These are phyloP conservation scores for Cyanoliseus patagonus DNA, from an alignment of 2,113 vertebrate species.

Conservation along the genomic window DNA sequence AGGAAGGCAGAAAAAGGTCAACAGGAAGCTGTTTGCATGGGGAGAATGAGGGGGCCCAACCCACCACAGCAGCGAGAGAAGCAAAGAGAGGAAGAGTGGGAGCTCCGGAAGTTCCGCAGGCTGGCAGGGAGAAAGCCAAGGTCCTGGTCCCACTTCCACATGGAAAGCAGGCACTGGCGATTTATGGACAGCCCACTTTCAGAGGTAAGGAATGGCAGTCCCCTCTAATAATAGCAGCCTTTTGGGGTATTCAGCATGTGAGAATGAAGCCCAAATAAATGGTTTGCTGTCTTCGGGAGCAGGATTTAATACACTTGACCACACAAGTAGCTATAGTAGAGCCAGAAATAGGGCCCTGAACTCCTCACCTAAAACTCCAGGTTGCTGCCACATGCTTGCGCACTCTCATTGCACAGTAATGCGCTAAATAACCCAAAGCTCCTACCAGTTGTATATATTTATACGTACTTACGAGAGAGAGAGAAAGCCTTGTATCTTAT, in stretches of 20 bases:
- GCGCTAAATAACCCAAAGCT: background rate
- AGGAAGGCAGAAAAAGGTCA: background rate
- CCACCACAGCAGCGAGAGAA: background rate
- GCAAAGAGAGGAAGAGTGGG: background rate
- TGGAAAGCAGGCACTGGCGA: background rate
- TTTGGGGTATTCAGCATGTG: background rate
- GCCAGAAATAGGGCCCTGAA: background rate
- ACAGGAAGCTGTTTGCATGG: background rate
- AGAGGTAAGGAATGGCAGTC: background rate
- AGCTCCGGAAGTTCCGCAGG: background rate
- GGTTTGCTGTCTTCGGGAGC: background rate
- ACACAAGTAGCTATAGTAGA: background rate
- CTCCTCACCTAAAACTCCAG: background rate
- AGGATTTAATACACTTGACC: background rate
- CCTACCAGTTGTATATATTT: background rate
- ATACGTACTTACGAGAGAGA: background rate
- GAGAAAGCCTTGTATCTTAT: background rate
- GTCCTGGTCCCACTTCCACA: background rate
- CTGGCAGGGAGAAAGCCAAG: background rate
- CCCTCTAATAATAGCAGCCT: constrained; percentile 8
- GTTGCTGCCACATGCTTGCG: background rate
- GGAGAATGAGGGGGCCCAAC: background rate
- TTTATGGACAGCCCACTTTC: background rate
- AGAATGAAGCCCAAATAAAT: background rate
- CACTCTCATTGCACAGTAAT: background rate